Conservation (phyloP, 2,888 invertebrate genomes). For the Acanthosepion pharaonis region DNA sequence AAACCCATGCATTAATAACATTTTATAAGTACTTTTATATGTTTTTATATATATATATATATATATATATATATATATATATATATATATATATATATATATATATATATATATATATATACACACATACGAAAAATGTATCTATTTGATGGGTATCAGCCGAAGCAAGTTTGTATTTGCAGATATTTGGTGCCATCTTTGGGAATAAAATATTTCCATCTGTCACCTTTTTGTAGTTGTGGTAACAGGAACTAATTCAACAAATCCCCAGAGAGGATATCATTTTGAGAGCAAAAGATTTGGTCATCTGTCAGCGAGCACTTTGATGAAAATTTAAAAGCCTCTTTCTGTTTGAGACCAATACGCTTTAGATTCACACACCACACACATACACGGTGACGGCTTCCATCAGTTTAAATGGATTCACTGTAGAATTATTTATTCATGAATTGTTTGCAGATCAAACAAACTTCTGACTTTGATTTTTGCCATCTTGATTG, state of each 20-base stretch:
- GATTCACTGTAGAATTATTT: constrained; percentile 18
- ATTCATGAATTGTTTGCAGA: neutral
- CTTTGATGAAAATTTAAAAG: constrained; percentile 33
- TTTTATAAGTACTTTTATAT: no score
- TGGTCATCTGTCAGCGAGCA: neutral
- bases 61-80: no score
- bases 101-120: no score
- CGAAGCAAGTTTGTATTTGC: no score
- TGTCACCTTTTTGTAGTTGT: neutral
- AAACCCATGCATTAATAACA: no score
- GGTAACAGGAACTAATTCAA: neutral
- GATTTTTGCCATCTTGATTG: neutral
- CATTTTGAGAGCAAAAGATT: neutral
- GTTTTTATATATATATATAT: no score
- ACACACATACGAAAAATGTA: no score
- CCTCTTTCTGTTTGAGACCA: neutral
- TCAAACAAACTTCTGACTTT: neutral
- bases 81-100: no score
- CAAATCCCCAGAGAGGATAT: neutral
- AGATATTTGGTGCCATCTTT: neutral
- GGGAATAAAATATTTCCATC: neutral
- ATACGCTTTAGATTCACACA: neutral
- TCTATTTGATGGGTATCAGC: no score
- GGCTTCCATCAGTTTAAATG: neutral
- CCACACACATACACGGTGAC: neutral